Conservation (phyloP, 2,888 invertebrate genomes). For the Chrysopilus asiliformis region DNA sequence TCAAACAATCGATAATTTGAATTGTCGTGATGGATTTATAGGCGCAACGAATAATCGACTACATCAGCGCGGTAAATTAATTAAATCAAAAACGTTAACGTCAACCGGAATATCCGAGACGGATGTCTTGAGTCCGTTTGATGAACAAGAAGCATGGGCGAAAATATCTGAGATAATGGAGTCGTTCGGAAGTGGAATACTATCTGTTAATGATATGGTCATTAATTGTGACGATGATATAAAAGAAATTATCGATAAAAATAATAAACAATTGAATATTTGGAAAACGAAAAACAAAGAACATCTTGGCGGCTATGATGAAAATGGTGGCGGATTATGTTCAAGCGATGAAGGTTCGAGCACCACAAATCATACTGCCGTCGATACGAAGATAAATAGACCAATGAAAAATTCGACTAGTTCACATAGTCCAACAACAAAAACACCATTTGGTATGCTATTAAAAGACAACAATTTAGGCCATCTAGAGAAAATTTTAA, state of each 20-base stretch:
- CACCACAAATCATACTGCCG: too few species aligned
- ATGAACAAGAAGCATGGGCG: constrained; percentile 87
- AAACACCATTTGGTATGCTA: constrained; percentile 48
- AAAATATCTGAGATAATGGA: constrained; percentile 94
- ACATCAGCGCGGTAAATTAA: too few species aligned
- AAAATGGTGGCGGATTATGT: constrained; percentile 16
- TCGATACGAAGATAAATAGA: too few species aligned
- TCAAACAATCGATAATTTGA: too few species aligned
- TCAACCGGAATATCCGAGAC: neutral
- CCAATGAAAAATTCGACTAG: too few species aligned
- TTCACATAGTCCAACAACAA: too few species aligned
- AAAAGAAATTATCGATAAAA: neutral
- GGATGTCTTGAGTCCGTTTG: constrained; percentile 71
- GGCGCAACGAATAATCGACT: too few species aligned
- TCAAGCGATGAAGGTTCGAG: too few species aligned
- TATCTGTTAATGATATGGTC: constrained; percentile 39
- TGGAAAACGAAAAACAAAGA: constrained; percentile 17
- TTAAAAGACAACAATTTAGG: constrained; percentile 60
- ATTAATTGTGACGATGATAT: constrained; percentile 12
- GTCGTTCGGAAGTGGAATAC: constrained; percentile 75
- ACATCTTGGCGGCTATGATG: constrained; percentile 24
- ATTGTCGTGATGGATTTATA: too few species aligned
- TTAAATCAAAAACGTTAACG: neutral
- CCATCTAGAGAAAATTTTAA: constrained; percentile 72
- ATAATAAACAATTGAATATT: constrained; percentile 10